Base-by-base conservation (phyloP, 2,888 invertebrate genomes). In the Tryphoninae sp. region DNA sequence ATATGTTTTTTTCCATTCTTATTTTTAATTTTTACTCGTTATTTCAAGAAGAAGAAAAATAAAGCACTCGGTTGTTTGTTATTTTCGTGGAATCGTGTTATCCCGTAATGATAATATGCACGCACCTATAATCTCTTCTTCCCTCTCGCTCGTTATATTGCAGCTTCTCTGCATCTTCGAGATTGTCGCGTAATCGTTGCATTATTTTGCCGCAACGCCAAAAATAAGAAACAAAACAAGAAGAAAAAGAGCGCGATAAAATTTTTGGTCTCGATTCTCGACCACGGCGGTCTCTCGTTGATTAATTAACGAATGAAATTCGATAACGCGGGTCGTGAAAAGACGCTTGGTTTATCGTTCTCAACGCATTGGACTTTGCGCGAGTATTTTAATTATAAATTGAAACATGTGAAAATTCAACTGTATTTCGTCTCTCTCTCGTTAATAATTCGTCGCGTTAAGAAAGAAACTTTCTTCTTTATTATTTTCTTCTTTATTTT, bases 351-450 rank as follows among this genome's bases (percentile, higher is more conserved):
- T 69, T 81, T 81, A 81, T 78, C 78, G 22, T 74, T 59, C 55
- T 40, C 23, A 53, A 22, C 69, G 58, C 64, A 53, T 75, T 68
- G 82, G 58, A 84, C 84, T 83, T 80, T 82, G 83, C 59, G 65
- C 83, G 61, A 80, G 67, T 79, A 80, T 69, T 51, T 23, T 23
- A 45, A 19, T 65, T n/a, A 13, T 51, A 64, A 45, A 11, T 23
- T 6, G 42, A 45, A 1, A 42, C 19, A 64, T 16, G 19, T 42
- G 11, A 3, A 2, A 42, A 13, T 45, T 51, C 49, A 40, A 62
- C n/a, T n/a, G n/a, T 62, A 62, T 33, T 13, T 7, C 26, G 33
- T 6, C 33, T 33, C 33, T 6, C 6, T 33, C 33, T 33, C 33
- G 6, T 4, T 33, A 33, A 33, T 33, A 33, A 4, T 33, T 33